Percentiles rank a stretch among this genome's conserved stretches.
phyloP scores from a whole-genome alignment of 2,797 vertebrate species.

The Ceryle rudis region DNA sequence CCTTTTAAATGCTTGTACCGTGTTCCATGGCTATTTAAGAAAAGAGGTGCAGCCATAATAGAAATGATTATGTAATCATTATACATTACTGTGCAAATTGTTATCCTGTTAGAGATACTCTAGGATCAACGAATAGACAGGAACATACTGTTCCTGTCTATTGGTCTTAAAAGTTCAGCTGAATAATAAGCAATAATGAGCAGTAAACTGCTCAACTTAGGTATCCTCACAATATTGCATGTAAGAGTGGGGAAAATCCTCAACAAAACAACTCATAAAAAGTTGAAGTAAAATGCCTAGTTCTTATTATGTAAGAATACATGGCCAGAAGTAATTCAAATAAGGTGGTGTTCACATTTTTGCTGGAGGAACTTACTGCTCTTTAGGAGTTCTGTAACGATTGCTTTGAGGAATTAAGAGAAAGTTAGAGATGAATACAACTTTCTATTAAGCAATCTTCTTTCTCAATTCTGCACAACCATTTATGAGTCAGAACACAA shows the following conservation, averaged over 20 bases:
- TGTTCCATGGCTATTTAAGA: background rate
- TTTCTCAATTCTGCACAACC: conserved; percentile 46
- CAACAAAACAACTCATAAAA: background rate
- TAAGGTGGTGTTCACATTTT: conserved; percentile 25
- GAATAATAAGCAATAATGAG: background rate
- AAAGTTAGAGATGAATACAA: conserved; percentile 69
- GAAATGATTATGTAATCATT: background rate
- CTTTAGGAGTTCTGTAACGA: conserved; percentile 37
- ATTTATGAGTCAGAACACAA: conserved; percentile 66
- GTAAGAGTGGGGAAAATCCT: background rate
- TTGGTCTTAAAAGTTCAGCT: background rate
- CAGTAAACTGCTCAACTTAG: background rate
- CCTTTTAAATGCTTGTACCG: background rate
- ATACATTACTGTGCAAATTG: background rate
- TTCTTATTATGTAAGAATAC: conserved; percentile 12
- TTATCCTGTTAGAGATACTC: background rate
- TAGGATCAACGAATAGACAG: background rate
- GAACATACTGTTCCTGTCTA: background rate
- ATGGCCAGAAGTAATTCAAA: conserved; percentile 51
- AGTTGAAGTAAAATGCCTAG: background rate
- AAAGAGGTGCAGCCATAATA: background rate
- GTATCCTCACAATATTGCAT: background rate
- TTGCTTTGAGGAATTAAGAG: conserved; percentile 68
- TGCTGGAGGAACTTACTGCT: conserved; percentile 12
- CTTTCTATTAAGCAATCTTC: conserved; percentile 72